Conservation (phyloP, 2,888 invertebrate genomes). For the Atrina japonica region DNA sequence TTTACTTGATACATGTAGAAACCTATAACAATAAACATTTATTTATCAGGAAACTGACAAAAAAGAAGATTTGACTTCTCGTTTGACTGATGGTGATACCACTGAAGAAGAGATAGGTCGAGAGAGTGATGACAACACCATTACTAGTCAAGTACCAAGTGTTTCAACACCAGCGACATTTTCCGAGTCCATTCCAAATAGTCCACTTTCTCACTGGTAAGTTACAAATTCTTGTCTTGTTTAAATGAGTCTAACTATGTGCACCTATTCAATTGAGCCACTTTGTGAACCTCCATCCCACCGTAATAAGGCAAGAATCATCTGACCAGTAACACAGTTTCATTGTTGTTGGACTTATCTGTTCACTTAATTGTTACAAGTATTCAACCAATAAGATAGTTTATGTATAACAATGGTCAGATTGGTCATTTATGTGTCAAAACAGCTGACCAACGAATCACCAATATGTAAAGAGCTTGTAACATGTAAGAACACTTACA, state of each 20-base stretch:
- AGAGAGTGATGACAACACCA: slow-evolving; percentile 60
- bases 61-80: slow-evolving; percentile 68
- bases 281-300: too few species aligned
- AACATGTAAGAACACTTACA: too few species aligned
- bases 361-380: too few species aligned
- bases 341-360: too few species aligned
- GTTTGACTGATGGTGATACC: slow-evolving; percentile 74
- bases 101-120: slow-evolving; percentile 74
- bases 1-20: slow-evolving; percentile 1
- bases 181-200: slow-evolving; percentile 85
- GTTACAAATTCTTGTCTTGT: background rate
- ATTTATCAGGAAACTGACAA: slow-evolving; percentile 55
- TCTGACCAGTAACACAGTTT: too few species aligned
- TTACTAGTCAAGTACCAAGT: slow-evolving; percentile 45
- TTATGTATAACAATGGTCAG: too few species aligned
- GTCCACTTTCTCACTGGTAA: slow-evolving; percentile 79
- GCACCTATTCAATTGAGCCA: too few species aligned
- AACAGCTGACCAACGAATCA: too few species aligned
- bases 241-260: background rate
- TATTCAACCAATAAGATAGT: too few species aligned
- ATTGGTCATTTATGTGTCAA: too few species aligned
- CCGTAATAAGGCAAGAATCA: too few species aligned
- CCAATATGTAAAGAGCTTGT: too few species aligned
- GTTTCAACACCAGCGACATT: slow-evolving; percentile 54
- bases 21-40: background rate